Conservation (phyloP, 2,797 vertebrate species). For the Microctenopoma lineatum region DNA sequence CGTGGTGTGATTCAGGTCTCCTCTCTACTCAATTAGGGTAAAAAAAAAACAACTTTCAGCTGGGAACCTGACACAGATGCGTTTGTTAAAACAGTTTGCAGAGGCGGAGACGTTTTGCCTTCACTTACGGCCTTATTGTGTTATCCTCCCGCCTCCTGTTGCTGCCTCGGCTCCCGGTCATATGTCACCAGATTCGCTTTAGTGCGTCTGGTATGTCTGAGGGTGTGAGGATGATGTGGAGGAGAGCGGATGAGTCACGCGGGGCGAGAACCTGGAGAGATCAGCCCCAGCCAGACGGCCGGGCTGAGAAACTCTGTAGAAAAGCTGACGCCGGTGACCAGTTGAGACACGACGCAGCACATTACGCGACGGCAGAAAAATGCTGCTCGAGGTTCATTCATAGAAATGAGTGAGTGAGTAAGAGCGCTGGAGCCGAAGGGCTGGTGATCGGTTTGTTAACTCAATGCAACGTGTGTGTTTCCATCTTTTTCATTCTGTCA, state of each 20-base stretch:
- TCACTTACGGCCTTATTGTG: slow-evolving; percentile 20
- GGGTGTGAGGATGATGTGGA: slow-evolving; percentile 50
- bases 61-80: slow-evolving; percentile 15
- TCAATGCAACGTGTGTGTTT: not conserved
- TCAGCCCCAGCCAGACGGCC: slow-evolving; percentile 22
- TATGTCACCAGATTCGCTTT: slow-evolving; percentile 58
- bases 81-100: not conserved
- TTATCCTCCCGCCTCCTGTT: slow-evolving; percentile 35
- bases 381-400: too few relatives aligned
- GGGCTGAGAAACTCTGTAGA: not conserved
- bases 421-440: not conserved
- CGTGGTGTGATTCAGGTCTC: slow-evolving; percentile 55
- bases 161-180: slow-evolving; percentile 36
- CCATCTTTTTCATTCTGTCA: too few relatives aligned
- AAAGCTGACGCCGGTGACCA: not conserved
- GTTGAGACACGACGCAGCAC: not conserved
- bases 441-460: not conserved
- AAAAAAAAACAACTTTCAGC: slow-evolving; percentile 45
- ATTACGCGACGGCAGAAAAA: too few relatives aligned
- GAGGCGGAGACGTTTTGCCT: slow-evolving; percentile 11
- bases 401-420: not conserved
- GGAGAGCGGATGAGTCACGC: slow-evolving; percentile 61
- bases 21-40: slow-evolving; percentile 62
- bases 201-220: slow-evolving; percentile 65
- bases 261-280: slow-evolving; percentile 42